Evolutionary conservation across 2,888 invertebrate species (phyloP).

Genomic region (Stenichneumon culpator): DNA sequence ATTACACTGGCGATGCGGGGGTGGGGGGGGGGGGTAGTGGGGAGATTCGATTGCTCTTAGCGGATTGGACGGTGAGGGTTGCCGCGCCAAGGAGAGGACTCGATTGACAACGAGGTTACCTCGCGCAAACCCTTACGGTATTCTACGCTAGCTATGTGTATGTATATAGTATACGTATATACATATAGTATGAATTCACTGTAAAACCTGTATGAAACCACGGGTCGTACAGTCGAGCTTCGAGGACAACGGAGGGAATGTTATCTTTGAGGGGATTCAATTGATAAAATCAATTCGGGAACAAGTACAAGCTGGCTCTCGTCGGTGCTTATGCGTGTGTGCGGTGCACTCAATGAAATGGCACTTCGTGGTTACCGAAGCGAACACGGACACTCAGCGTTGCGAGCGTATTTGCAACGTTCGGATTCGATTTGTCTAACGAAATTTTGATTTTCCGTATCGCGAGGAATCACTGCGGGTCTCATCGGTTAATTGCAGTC

Average conservation of each 20-base stretch:
- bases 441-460: background rate
- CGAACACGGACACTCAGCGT: background rate
- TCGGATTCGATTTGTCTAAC: background rate
- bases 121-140: conserved; percentile 38
- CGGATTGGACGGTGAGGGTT: conserved; percentile 64
- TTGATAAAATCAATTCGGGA: conserved; percentile 53
- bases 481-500: no score
- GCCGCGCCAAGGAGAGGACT: conserved; percentile 55
- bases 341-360: background rate
- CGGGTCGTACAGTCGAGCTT: conserved; percentile 19
- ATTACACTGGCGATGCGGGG: conserved; percentile 66
- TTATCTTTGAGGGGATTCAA: conserved; percentile 50
- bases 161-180: conserved; percentile 12
- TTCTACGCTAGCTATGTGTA: conserved; percentile 13
- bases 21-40: conserved; percentile 33
- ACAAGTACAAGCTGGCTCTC: conserved; percentile 4
- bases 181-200: conserved; percentile 10
- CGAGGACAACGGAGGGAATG: conserved; percentile 43
- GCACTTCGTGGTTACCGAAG: background rate
- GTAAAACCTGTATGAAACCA: conserved; percentile 21
- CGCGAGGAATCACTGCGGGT: no score
- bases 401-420: background rate
- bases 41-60: conserved; percentile 71
- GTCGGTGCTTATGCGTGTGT: background rate
- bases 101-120: conserved; percentile 56